Base-by-base conservation (phyloP, 2,797 vertebrate species). In the Alcedo atthis region DNA sequence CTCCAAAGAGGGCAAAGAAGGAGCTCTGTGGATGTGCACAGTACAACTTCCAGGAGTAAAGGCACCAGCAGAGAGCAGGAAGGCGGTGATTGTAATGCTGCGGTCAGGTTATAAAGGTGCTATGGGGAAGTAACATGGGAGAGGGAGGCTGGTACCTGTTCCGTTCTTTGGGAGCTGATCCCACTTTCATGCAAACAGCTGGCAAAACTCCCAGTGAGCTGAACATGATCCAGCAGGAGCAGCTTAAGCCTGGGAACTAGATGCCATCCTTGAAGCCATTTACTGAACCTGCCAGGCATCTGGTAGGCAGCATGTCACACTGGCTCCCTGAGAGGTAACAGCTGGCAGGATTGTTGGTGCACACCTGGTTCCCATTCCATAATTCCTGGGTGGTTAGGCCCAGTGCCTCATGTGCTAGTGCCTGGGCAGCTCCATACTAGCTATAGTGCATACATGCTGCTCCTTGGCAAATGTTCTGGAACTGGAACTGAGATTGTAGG, bases 141-240 rank as follows among this genome's bases (percentile, higher is more conserved):
- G 15, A 64, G 1, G 6, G 14, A 49, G n/a, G 22, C 25, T 92
- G 49, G 20, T 0, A 0, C 15, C 18, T 4, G 0, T 55, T 70
- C 42, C 76, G 3, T 16, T 71, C 33, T 48, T 62, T 1, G 2
- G 30, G 40, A 71, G 66, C 16, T 15, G 42, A 22, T 75, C 51
- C 40, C 12, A 19, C 15, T 63, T 78, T 42, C 48, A 24, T 28
- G 30, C 9, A 78, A 83, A 70, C 16, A 70, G 12, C 55, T 68
- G 58, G 42, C 45, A 87, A 61, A 85, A 22, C 33, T 82, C 61
- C 18, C 62, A 61, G 8, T 45, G 25, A 61, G n/a, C 8, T 62
- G 43, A 84, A 51, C 0, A 3, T 8, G 32, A 32, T 18, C 17
- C 8, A 1, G 10, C 6, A 6, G 58, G 51, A 73, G 8, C 9